A percentile compares a stretch with the other conserved stretches of the same genome.
phyloP scores from a whole-genome alignment of 1,140 invertebrate species.

The Drosophila bifasciata region DNA sequence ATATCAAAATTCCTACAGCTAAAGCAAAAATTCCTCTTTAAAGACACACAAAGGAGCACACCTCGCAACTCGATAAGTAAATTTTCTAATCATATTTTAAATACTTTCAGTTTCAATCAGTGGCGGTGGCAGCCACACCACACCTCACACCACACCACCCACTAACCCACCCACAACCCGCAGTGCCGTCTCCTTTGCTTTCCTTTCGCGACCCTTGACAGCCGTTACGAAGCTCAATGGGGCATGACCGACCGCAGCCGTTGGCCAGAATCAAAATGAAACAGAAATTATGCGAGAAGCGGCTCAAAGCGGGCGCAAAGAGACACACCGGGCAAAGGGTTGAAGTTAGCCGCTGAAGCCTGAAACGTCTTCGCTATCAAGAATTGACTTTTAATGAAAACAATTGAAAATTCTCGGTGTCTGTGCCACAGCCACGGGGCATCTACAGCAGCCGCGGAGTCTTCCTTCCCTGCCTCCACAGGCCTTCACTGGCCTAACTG shows the following conservation, averaged over 20 bases:
- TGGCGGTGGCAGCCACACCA: too few relatives aligned
- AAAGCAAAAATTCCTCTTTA: constrained; percentile 4
- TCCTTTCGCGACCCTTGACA: constrained; percentile 69
- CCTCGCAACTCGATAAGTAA: constrained; percentile 32
- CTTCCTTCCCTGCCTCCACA: constrained; percentile 11
- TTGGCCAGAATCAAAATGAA: constrained; percentile 78
- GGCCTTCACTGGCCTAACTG: constrained; percentile 31
- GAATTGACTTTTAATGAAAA: constrained; percentile 83
- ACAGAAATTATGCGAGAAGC: constrained; percentile 55
- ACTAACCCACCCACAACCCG: too few relatives aligned
- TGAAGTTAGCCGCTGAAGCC: constrained; percentile 26
- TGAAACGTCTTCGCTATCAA: constrained; percentile 37
- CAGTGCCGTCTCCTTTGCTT: too few relatives aligned
- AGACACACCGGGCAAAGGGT: constrained; percentile 50
- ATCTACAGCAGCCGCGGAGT: neutral
- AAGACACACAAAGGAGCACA: constrained; percentile 7
- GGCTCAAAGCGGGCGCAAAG: neutral
- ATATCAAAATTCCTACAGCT: neutral
- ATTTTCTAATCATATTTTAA: constrained; percentile 63
- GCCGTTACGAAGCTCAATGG: constrained; percentile 72
- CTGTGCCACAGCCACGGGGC: constrained; percentile 17
- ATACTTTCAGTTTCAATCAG: constrained; percentile 74
- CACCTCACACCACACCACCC: too few relatives aligned
- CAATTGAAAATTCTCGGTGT: constrained; percentile 74
- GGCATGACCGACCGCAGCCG: constrained; percentile 69